Conservation (phyloP, 2,888 invertebrate species). For the Diplazon laetatorius region DNA sequence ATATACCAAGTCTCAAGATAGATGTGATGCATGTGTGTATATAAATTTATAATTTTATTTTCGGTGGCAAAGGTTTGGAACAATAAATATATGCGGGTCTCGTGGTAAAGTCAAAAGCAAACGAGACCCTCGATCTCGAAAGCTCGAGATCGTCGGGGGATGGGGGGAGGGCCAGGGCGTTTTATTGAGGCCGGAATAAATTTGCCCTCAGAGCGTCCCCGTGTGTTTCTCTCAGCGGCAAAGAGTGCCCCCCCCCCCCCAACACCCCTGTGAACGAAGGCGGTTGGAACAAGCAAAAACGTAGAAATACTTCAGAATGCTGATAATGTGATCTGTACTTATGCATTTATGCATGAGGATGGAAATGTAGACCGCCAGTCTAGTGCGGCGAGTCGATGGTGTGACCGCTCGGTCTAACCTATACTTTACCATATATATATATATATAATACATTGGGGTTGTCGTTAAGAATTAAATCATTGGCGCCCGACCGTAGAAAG, state of each 20-base stretch:
- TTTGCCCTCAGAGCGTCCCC: slow-evolving; percentile 24
- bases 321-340: slow-evolving; percentile 59
- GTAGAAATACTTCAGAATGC: slow-evolving; percentile 40
- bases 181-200: slow-evolving; percentile 51
- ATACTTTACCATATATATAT: not conserved
- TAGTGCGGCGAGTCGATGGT: slow-evolving; percentile 22
- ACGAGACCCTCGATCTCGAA: slow-evolving; percentile 12
- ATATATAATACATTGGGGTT: too few relatives aligned
- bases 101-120: slow-evolving; percentile 27
- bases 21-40: not conserved
- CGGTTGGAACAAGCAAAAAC: too few relatives aligned
- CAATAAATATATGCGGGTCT: slow-evolving; percentile 21
- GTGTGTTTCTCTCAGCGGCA: slow-evolving; percentile 20
- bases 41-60: slow-evolving; percentile 25
- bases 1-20: too few relatives aligned
- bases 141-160: slow-evolving; percentile 6
- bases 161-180: too few relatives aligned
- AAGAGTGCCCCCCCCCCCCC: slow-evolving; percentile 36
- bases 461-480: too few relatives aligned
- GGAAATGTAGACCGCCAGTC: slow-evolving; percentile 44
- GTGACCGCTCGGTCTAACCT: slow-evolving; percentile 9
- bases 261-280: too few relatives aligned
- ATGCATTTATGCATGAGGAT: slow-evolving; percentile 60
- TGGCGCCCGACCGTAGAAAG: too few relatives aligned
- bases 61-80: slow-evolving; percentile 5